phyloP scores from a whole-genome alignment of 1,140 invertebrate species.

The honey bee (Apis mellifera) region Amel_HAv3.1 CM009945.2:6916501-6917000 shows the following conservation, averaged over 20 bases:
- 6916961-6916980: background rate
- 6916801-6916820: background rate
- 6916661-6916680: background rate
- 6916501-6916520: too few species aligned
- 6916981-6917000: background rate
- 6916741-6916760: background rate
- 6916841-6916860: background rate
- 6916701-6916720: background rate
- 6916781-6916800: background rate
- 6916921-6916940: conserved; percentile 42
- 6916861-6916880: background rate
- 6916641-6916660: too few species aligned
- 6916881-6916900: conserved; percentile 46
- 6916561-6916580: too few species aligned
- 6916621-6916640: background rate
- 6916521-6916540: too few species aligned
- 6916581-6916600: too few species aligned
- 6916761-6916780: too few species aligned
- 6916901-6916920: conserved; percentile 24
- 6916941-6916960: conserved; percentile 28
- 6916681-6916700: background rate
- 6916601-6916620: too few species aligned
- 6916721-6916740: background rate
- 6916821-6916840: background rate
- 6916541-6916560: too few species aligned